Conservation (phyloP, 2,113 vertebrate species). For the Dunckerocampus dactyliophorus region DNA sequence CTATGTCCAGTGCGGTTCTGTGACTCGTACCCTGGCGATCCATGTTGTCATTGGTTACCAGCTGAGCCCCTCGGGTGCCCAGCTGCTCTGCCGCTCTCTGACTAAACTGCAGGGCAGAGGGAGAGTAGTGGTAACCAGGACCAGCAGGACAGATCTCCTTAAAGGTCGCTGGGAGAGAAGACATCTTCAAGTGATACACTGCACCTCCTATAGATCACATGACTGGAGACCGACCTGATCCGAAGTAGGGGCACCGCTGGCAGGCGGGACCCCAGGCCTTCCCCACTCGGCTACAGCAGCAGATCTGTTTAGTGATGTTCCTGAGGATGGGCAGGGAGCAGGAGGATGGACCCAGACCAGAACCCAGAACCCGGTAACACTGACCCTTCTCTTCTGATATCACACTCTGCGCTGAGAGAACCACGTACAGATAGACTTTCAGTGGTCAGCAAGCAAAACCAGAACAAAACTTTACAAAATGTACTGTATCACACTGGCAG, state of each 20-base stretch:
- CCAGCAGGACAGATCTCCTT: constrained; percentile 95
- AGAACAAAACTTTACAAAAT: constrained; percentile 7
- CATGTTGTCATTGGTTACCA: constrained; percentile 22
- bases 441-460: constrained; percentile 32
- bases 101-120: constrained; percentile 78
- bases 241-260: constrained; percentile 81
- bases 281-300: constrained; percentile 96
- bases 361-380: constrained; percentile 80
- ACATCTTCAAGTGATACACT: background rate
- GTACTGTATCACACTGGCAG: no score
- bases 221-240: constrained; percentile 64
- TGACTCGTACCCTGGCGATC: constrained; percentile 18
- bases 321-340: constrained; percentile 86
- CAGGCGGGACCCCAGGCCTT: constrained; percentile 91
- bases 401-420: constrained; percentile 78
- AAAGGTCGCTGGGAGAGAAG: constrained; percentile 76
- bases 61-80: constrained; percentile 50
- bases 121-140: constrained; percentile 91
- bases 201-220: background rate
- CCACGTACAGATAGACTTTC: constrained; percentile 7
- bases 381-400: constrained; percentile 84
- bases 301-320: constrained; percentile 96
- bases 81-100: constrained; percentile 67
- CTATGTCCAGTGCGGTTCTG: background rate
- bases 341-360: constrained; percentile 53